Percentiles rank a stretch among this genome's conserved stretches.
phyloP scores from a whole-genome alignment of 2,888 invertebrate genomes.

The Philonicus albiceps region DNA sequence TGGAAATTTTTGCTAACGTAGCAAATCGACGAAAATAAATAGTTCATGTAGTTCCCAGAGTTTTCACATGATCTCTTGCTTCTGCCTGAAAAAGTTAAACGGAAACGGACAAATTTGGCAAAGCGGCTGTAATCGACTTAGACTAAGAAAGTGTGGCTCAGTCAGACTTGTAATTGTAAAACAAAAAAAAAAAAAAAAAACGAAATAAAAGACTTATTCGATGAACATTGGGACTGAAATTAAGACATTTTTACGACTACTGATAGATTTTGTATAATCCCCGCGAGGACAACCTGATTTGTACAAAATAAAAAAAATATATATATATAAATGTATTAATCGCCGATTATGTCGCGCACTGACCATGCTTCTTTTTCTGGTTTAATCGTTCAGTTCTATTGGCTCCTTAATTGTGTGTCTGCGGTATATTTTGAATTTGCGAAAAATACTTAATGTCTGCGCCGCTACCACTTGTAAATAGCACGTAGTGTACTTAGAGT shows the following conservation, averaged over 20 bases:
- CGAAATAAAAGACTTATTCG: constrained; percentile 17
- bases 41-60: constrained; percentile 49
- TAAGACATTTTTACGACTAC: constrained; percentile 13
- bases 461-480: constrained; percentile 35
- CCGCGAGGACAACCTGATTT: constrained; percentile 10
- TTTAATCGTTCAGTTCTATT: background rate
- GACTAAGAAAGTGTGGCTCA: constrained; percentile 35
- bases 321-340: background rate
- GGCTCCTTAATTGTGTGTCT: background rate
- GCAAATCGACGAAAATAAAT: constrained; percentile 33
- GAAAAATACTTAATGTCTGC: background rate
- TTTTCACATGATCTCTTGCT: constrained; percentile 50
- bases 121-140: constrained; percentile 23
- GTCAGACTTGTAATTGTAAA: constrained; percentile 17
- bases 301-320: constrained; percentile 4
- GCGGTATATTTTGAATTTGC: background rate
- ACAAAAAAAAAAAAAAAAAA: background rate
- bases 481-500: constrained; percentile 28
- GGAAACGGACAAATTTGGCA: constrained; percentile 24
- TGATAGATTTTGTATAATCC: constrained; percentile 35
- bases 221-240: constrained; percentile 29
- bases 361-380: constrained; percentile 22
- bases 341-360: background rate
- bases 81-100: constrained; percentile 34
- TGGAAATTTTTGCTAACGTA: background rate